A percentile compares a stretch with the other conserved stretches of the same genome.
phyloP scores from a whole-genome alignment of 2,113 vertebrate genomes.

The Hippocampus abdominalis region DNA sequence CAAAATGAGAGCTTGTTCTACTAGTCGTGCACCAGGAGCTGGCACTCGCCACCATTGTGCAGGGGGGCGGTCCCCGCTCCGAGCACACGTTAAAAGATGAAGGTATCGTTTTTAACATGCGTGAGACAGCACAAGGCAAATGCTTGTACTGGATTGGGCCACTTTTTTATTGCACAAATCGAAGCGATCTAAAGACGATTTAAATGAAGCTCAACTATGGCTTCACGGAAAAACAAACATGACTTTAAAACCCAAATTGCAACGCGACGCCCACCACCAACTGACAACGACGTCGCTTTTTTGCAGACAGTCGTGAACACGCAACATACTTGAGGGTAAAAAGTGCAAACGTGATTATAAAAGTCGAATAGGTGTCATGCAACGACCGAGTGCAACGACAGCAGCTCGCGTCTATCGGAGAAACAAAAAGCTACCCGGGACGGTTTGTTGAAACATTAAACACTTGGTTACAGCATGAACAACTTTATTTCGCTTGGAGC shows the following conservation, averaged over 20 bases:
- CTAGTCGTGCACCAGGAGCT: background rate
- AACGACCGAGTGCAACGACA: constrained; percentile 30
- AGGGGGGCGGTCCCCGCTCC: constrained; percentile 63
- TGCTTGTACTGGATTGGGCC: no score
- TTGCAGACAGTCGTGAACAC: background rate
- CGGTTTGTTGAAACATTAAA: constrained; percentile 27
- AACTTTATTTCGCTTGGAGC: no score
- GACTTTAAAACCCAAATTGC: background rate
- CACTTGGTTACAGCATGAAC: background rate
- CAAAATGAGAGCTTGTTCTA: background rate
- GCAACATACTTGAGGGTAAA: background rate
- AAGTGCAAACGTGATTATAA: background rate
- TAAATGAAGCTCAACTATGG: background rate
- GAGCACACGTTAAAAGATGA: background rate
- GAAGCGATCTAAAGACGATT: background rate
- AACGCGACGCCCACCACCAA: background rate
- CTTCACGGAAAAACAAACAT: background rate
- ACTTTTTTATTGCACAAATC: background rate
- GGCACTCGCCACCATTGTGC: constrained; percentile 11
- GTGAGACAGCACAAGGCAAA: background rate
- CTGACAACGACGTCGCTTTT: background rate
- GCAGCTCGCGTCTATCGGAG: constrained; percentile 42
- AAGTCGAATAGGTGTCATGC: background rate
- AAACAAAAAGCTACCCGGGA: constrained; percentile 69
- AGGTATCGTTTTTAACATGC: no score